Evolutionary conservation across 1,140 invertebrate genomes (phyloP), one percentile per base, ranked within the genome.

Genomic region (Parapsyche elsis): DNA sequence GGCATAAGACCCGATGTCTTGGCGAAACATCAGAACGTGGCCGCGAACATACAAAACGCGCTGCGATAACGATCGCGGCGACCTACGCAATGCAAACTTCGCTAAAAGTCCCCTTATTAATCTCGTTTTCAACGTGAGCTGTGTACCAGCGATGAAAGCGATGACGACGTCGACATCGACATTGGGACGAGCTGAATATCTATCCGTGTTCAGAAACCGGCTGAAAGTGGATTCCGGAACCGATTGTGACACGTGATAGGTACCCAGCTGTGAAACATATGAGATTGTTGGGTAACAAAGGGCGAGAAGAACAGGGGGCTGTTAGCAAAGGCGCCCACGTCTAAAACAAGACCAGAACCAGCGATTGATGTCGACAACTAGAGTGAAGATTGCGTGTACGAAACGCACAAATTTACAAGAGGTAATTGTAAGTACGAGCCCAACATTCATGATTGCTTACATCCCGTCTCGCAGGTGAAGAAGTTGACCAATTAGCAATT

Each of bases 241-340:
- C 30, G 30, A 38, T 1, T 7, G 45, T 46, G 71, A 73, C 71
- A 73, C 21, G 16, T 24, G 44, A 73, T 38, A n/a, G n/a, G n/a
- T 71, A 73, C 71, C 71, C 71, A 71, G 67, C 67, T 71, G 71
- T 16, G 71, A 46, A 73, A 46, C 71, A 46, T 73, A 73, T 38
- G 44, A 73, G 30, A 73, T 19, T 46, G 45, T 19, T 16, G 44
- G 38, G 71, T 12, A 38, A 73, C 71, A 73, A 73, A 73, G 45
- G 38, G 38, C 71, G 38, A 49, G 45, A 45, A 49, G 44, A 49
- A 67, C 61, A 67, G 24, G 61, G 16, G 24, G 19, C 61, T 67
- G 61, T 16, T 53, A 10, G 19, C 2, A 21, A 12, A 21, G n/a
- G 16, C 19, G 19, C 61, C 61, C 24, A 23, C 61, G 61, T 12